Conservation (phyloP, 2,113 vertebrate species). For the Nasalis larvatus region DNA sequence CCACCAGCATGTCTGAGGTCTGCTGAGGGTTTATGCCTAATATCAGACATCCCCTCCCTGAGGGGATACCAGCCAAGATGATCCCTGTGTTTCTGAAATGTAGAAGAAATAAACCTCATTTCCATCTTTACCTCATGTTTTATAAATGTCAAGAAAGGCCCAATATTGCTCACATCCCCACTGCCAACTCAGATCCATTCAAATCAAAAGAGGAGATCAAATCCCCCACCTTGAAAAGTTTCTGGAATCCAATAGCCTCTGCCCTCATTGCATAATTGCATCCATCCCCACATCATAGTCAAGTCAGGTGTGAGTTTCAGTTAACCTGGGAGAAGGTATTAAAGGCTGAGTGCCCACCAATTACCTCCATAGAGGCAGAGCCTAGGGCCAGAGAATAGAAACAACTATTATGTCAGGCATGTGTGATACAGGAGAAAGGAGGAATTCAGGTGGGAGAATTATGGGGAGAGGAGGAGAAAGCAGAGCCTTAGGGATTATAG, state of each 20-base stretch:
- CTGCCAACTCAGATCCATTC: background rate
- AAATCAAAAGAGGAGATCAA: constrained; percentile 76
- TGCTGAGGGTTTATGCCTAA: background rate
- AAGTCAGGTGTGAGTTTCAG: constrained; percentile 83
- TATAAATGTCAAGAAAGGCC: constrained; percentile 57
- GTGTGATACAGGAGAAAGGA: constrained; percentile 87
- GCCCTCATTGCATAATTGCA: constrained; percentile 80
- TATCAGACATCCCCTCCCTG: too few relatives aligned
- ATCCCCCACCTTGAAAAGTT: constrained; percentile 79
- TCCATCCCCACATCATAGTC: constrained; percentile 81
- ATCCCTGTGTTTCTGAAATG: constrained; percentile 44
- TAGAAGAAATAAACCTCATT: constrained; percentile 58
- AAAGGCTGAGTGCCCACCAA: constrained; percentile 84
- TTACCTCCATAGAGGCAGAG: constrained; percentile 86
- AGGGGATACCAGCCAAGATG: background rate
- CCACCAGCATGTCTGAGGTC: accelerated
- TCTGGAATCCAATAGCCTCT: constrained; percentile 86
- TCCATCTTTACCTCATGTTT: constrained; percentile 66
- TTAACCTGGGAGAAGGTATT: constrained; percentile 87
- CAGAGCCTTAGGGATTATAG: constrained; percentile 77
- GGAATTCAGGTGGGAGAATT: constrained; percentile 74
- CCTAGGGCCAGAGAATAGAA: constrained; percentile 86
- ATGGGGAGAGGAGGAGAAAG: constrained; percentile 75
- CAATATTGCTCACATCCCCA: background rate
- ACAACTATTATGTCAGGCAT: constrained; percentile 83